Evolutionary conservation across 2,797 vertebrate genomes (phyloP).

Genomic region (Sylvilagus floridanus): DNA sequence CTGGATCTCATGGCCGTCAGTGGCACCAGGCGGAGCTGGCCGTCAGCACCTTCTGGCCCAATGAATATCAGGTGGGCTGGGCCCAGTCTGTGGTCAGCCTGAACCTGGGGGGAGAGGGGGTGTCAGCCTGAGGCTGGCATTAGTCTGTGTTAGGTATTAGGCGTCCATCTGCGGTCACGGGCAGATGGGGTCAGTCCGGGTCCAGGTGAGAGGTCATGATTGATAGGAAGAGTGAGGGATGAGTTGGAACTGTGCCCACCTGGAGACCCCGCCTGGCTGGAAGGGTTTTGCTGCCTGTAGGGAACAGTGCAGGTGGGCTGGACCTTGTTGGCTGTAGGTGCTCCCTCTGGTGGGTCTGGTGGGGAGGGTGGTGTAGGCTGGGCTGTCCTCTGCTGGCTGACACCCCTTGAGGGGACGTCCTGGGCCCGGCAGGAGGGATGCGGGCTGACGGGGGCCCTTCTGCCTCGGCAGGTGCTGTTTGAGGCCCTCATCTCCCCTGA

Average conservation of each 20-base stretch:
- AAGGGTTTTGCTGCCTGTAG: conserved; percentile 30
- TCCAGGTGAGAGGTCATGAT: conserved; percentile 37
- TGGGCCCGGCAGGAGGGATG: background rate
- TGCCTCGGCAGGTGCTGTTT: conserved; percentile 92
- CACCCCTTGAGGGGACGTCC: background rate
- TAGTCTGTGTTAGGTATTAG: conserved; percentile 13
- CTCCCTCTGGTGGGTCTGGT: background rate
- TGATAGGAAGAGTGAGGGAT: background rate
- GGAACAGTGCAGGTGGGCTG: conserved; percentile 23
- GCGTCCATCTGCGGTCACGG: conserved; percentile 6
- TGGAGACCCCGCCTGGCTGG: conserved; percentile 17
- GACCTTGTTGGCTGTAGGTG: background rate
- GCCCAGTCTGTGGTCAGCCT: conserved; percentile 10
- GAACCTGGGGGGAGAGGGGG: background rate
- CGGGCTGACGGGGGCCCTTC: conserved; percentile 21
- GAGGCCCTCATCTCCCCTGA: conserved; percentile 95
- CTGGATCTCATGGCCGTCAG: conserved; percentile 93
- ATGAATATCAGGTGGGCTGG: conserved; percentile 95
- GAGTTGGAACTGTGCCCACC: background rate
- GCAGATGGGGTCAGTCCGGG: background rate
- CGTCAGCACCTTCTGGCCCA: conserved; percentile 98
- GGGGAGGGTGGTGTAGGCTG: background rate
- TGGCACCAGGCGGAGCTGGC: conserved; percentile 98
- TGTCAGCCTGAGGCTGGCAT: background rate
- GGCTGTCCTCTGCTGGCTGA: background rate